Percentiles rank a stretch among this genome's conserved stretches.
These are phyloP conservation scores for Escarpia spicata DNA, from an alignment of 2,888 invertebrate genomes.

Conservation along the genomic window DNA sequence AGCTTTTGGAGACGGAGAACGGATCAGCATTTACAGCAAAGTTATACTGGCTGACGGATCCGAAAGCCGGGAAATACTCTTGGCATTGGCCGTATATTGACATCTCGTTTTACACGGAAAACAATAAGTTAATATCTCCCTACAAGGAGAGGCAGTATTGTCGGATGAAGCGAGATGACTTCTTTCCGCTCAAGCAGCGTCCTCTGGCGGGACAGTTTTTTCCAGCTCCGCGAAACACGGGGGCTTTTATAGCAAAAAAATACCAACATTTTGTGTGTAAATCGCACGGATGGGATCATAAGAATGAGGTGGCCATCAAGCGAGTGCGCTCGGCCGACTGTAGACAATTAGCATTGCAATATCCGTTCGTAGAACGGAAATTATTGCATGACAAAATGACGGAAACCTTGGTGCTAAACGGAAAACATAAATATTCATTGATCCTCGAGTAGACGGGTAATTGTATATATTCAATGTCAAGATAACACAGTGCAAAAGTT, in stretches of 20 bases:
- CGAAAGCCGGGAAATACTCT: neutral
- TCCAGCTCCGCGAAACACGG: neutral
- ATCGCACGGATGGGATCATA: neutral
- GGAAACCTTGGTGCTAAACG: neutral
- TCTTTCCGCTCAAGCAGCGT: neutral
- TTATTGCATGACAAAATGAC: neutral
- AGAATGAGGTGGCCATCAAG: neutral
- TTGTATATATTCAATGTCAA: too few species aligned
- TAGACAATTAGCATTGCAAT: neutral
- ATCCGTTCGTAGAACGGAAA: neutral
- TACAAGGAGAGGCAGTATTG: neutral
- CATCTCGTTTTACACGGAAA: neutral
- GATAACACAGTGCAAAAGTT: too few species aligned
- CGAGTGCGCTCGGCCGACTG: neutral
- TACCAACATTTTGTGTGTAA: neutral
- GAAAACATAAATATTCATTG: neutral
- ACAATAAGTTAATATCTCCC: neutral
- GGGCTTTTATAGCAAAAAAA: neutral
- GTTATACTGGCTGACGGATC: neutral
- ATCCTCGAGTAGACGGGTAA: neutral
- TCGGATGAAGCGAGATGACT: neutral
- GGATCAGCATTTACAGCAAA: neutral
- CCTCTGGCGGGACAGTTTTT: neutral
- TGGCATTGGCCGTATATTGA: constrained; percentile 2
- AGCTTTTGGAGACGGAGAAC: neutral